Percentiles rank a stretch among this genome's conserved stretches.
These are phyloP conservation scores for Platanista minor DNA, from an alignment of 2,113 vertebrate species.

Conservation along the genomic window DNA sequence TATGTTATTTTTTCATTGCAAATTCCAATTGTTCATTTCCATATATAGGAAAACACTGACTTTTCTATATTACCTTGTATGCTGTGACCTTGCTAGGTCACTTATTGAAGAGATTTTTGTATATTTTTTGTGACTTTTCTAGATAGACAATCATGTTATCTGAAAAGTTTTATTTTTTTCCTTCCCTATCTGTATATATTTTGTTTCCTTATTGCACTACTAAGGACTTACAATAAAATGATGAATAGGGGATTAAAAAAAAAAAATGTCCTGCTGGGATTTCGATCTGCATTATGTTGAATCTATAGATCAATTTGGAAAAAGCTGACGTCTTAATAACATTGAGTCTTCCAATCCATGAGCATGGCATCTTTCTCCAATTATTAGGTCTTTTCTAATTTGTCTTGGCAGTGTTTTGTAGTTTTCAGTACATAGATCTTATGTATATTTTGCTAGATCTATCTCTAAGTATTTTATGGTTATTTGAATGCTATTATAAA, in stretches of 20 bases:
- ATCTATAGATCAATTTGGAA: too few species aligned
- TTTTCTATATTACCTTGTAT: background rate
- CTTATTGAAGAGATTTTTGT: background rate
- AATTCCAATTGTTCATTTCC: background rate
- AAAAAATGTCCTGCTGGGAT: too few species aligned
- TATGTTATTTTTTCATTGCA: background rate
- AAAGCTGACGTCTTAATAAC: too few species aligned
- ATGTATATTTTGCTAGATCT: too few species aligned
- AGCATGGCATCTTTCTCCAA: too few species aligned
- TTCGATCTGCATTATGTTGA: too few species aligned
- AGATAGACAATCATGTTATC: background rate
- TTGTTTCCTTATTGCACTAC: background rate
- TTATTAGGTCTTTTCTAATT: too few species aligned
- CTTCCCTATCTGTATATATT: background rate
- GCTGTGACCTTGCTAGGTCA: background rate
- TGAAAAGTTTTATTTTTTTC: background rate
- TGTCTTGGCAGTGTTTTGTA: too few species aligned
- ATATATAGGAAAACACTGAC: background rate
- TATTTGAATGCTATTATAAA: too few species aligned
- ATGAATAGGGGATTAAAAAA: background rate
- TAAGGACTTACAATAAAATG: background rate
- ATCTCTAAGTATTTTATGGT: too few species aligned
- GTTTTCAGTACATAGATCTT: too few species aligned
- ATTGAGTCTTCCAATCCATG: too few species aligned
- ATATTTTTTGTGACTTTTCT: background rate